Percentiles rank a stretch among this genome's conserved stretches.
Conservation (phyloP, 2,797 vertebrate species). For the Acestrorhynchus altus region DNA sequence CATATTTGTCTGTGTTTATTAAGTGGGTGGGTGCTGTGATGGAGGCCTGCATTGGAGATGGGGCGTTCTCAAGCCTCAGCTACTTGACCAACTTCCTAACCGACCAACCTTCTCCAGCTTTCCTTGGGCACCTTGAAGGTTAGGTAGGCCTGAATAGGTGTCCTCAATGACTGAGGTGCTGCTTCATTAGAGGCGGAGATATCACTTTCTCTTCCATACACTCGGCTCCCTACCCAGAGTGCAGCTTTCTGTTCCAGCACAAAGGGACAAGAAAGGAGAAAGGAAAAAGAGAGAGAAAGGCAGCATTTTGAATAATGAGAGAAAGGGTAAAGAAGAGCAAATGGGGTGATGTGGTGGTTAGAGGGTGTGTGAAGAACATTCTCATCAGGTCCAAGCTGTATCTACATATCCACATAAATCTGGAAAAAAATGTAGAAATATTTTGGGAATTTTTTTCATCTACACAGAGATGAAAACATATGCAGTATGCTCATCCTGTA, state of each 20-base stretch:
- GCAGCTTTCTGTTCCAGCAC: conserved; percentile 63
- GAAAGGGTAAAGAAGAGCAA: conserved; percentile 31
- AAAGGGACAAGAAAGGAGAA: conserved; percentile 56
- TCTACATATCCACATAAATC: too few relatives aligned
- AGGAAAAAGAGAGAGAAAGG: conserved; percentile 48
- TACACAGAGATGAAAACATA: too few relatives aligned
- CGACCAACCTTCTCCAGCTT: conserved; percentile 64
- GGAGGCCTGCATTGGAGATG: conserved; percentile 42
- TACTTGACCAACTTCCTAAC: conserved; percentile 73
- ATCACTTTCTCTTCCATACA: conserved; percentile 72
- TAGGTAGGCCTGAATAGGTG: conserved; percentile 73
- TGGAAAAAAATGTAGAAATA: too few relatives aligned
- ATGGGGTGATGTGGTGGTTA: conserved; percentile 32
- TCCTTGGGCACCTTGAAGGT: conserved; percentile 72
- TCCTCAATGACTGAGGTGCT: conserved; percentile 71
- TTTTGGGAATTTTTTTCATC: too few relatives aligned
- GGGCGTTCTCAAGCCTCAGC: conserved; percentile 41
- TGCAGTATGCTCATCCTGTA: too few relatives aligned
- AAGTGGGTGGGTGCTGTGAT: conserved; percentile 47
- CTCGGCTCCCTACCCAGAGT: conserved; percentile 66
- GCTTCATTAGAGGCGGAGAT: conserved; percentile 74
- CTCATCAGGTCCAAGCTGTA: conserved; percentile 14
- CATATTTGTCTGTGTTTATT: conserved; percentile 58
- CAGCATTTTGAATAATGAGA: conserved; percentile 58
- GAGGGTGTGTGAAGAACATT: conserved; percentile 9